Evolutionary conservation across 1,140 invertebrate genomes (phyloP), one percentile per base, ranked within the genome.

Genomic region (Zaprionus davidi): DNA sequence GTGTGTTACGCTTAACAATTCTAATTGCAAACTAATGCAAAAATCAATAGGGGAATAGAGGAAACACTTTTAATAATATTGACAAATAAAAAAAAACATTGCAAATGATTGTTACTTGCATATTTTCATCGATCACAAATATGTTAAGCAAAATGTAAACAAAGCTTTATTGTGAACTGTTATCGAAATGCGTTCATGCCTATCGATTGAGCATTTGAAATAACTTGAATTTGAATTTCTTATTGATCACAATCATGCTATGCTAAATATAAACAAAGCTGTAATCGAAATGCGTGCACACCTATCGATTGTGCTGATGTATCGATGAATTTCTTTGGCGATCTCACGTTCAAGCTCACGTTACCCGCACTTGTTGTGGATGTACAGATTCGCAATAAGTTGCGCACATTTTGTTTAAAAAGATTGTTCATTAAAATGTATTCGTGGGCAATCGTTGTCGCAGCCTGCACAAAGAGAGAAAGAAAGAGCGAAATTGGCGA

Each of bases 401-500:
- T 51, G 20, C 4, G 20, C 20, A 11, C 17, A 51, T 22, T 24
- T 51, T 20, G 41, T n/a, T 46, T 12, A 2, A 13, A 24, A 24
- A 51, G 46, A 13, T 22, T 51, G 11, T 51, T 7, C 53, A 53
- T 66, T 11, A 28, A 57, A 57, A 67, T 26, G 53, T 26, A 26
- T 31, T 56, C 53, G 41, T 49, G 41, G 17, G n/a, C 41, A 46
- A 46, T 46, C 11, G 11, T 13, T 31, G 58, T 46, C 31, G 17
- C 20, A 22, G 57, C 20, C 17, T 44, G 22, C 24, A 58, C 31
- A 12, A 17, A 49, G 15, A 31, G 26, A 26, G 15, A 26, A 5
- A 2, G n/a, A 31, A 26, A 67, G 62, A 71, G 73, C 66, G 22
- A 31, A 31, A 51, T 49, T 44, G 38, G 2, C 38, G 38, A 71